Evolutionary conservation across 2,888 invertebrate genomes (phyloP).

Genomic region (Cylloceria caligata): DNA sequence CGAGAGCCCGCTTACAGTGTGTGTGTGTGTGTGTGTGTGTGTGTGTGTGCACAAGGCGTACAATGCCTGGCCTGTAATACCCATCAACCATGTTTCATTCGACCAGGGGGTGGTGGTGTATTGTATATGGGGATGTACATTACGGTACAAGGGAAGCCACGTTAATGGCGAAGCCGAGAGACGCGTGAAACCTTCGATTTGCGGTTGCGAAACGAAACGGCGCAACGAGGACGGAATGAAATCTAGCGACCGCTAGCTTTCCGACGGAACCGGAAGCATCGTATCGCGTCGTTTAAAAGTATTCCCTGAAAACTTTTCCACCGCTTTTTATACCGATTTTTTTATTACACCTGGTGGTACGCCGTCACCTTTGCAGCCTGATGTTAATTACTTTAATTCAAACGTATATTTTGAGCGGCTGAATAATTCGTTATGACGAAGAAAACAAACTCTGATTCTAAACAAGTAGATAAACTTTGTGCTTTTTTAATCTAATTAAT

Average conservation of each 20-base stretch:
- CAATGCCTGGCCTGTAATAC: constrained; percentile 32
- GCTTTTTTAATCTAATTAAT: too few species aligned
- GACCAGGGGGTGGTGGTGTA: constrained; percentile 22
- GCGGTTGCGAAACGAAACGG: constrained; percentile 22
- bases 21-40: background rate
- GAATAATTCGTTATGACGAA: too few species aligned
- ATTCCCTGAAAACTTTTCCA: background rate
- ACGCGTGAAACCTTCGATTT: constrained; percentile 41
- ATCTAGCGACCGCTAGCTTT: constrained; percentile 22
- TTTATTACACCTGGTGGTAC: background rate
- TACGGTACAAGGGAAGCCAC: constrained; percentile 52
- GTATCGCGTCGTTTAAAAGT: constrained; percentile 5
- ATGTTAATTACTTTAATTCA: background rate
- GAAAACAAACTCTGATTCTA: too few species aligned
- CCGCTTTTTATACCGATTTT: background rate
- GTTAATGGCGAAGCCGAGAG: constrained; percentile 38
- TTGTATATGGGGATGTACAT: background rate
- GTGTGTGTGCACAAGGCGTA: constrained; percentile 12
- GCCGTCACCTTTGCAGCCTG: background rate
- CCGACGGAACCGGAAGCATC: constrained; percentile 21
- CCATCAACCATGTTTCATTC: constrained; percentile 7
- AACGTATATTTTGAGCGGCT: background rate
- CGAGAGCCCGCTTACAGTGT: constrained; percentile 6
- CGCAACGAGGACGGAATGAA: constrained; percentile 36
- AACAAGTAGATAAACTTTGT: too few species aligned